Conservation (phyloP, 2,888 invertebrate species). For the Microctonus hyperodae region DNA sequence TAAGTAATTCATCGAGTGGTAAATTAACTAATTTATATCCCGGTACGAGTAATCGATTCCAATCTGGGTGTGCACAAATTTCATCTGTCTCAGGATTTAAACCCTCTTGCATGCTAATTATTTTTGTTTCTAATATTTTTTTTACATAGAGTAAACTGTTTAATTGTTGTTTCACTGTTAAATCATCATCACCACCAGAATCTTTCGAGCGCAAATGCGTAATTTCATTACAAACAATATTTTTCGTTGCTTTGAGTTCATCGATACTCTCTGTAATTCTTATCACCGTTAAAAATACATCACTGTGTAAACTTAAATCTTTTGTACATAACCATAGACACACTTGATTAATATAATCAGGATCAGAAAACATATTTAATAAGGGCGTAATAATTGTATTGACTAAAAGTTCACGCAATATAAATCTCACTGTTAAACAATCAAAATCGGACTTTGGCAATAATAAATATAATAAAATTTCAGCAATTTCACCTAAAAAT, state of each 20-base stretch:
- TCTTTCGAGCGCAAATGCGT: conserved; percentile 83
- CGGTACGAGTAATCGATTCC: conserved; percentile 62
- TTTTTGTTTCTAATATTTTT: conserved; percentile 75
- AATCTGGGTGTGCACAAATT: conserved; percentile 57
- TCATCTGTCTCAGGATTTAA: conserved; percentile 64
- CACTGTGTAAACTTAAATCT: conserved; percentile 79
- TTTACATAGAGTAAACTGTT: conserved; percentile 83
- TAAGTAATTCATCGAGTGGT: conserved; percentile 76
- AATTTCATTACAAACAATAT: conserved; percentile 82
- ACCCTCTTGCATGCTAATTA: conserved; percentile 65
- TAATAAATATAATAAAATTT: conserved; percentile 82
- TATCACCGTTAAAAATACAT: conserved; percentile 84
- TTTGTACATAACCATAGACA: conserved; percentile 88
- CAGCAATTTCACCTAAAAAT: conserved; percentile 81
- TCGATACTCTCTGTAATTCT: conserved; percentile 81
- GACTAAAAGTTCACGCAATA: conserved; percentile 79
- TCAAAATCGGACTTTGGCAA: conserved; percentile 86
- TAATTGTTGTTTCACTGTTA: conserved; percentile 83
- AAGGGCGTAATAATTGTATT: conserved; percentile 76
- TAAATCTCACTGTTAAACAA: conserved; percentile 79
- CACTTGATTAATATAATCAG: conserved; percentile 90
- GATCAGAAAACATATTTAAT: conserved; percentile 79
- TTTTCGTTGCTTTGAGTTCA: conserved; percentile 82
- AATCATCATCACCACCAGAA: conserved; percentile 84
- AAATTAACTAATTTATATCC: conserved; percentile 68